Percentiles rank a stretch among this genome's conserved stretches.
phyloP scores from a whole-genome alignment of 2,113 vertebrate species.

The Raja brachyura region DNA sequence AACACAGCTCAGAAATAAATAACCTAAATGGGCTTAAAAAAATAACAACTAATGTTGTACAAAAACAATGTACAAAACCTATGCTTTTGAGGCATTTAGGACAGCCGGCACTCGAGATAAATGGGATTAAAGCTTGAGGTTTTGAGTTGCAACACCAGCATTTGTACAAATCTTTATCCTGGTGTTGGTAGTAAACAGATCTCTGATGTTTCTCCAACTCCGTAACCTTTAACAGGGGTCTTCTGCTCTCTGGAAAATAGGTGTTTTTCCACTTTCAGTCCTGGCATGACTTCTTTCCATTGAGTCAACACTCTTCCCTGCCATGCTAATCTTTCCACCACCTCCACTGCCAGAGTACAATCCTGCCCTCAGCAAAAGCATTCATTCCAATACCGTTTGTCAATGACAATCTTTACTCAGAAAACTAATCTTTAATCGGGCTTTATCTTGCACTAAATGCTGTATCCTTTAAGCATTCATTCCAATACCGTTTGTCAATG shows the following conservation, averaged over 20 bases:
- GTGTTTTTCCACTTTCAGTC: background rate
- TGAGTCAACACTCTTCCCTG: background rate
- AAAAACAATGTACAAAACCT: background rate
- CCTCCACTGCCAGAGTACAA: background rate
- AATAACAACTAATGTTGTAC: background rate
- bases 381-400: background rate
- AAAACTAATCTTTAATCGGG: too few species aligned
- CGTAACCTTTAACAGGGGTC: background rate
- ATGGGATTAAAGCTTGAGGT: background rate
- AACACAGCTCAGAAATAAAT: slow-evolving; percentile 21
- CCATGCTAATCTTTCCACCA: background rate
- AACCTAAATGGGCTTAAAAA: background rate
- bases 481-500: too few species aligned
- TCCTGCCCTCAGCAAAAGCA: background rate
- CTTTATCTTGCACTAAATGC: too few species aligned
- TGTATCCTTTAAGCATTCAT: too few species aligned
- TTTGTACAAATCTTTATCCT: background rate
- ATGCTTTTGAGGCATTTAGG: background rate
- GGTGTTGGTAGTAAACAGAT: background rate
- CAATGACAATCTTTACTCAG: too few species aligned
- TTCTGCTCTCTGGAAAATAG: background rate
- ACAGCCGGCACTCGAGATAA: background rate
- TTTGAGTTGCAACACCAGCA: background rate
- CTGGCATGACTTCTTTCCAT: background rate
- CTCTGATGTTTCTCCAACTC: background rate